A percentile compares a stretch with the other conserved stretches of the same genome.
Conservation (phyloP, 2,113 vertebrate species). For the Colaptes auratus region DNA sequence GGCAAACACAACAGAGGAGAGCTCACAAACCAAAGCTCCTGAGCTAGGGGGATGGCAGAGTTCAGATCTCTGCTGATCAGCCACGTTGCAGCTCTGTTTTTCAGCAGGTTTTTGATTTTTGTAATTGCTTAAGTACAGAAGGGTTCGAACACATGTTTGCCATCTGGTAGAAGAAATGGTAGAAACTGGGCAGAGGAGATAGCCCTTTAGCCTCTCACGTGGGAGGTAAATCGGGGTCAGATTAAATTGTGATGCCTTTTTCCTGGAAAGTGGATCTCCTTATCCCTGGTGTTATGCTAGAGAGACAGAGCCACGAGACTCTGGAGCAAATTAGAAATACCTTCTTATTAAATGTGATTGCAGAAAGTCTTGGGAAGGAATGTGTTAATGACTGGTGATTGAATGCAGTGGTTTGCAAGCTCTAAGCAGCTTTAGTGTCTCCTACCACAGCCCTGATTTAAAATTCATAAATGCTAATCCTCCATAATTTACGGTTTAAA, state of each 20-base stretch:
- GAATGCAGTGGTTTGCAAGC: slow-evolving; percentile 93
- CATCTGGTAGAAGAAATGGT: background rate
- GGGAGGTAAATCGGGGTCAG: slow-evolving; percentile 18
- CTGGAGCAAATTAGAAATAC: slow-evolving; percentile 24
- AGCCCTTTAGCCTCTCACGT: background rate
- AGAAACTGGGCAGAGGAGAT: background rate
- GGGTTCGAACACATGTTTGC: background rate
- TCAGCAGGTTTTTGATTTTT: slow-evolving; percentile 35
- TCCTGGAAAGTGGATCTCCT: background rate
- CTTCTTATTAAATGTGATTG: slow-evolving; percentile 27
- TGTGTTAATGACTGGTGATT: slow-evolving; percentile 87
- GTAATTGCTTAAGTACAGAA: background rate
- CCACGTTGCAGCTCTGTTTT: background rate
- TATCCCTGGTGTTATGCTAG: background rate
- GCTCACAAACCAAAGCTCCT: slow-evolving; percentile 48
- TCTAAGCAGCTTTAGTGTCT: slow-evolving; percentile 99
- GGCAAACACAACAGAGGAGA: slow-evolving; percentile 69
- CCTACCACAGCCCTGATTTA: slow-evolving; percentile 99
- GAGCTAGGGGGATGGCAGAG: background rate
- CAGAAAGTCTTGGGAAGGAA: slow-evolving; percentile 76
- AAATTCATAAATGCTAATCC: slow-evolving; percentile 99
- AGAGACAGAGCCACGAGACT: background rate
- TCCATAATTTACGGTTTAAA: slow-evolving; percentile 99
- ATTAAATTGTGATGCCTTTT: slow-evolving; percentile 6
- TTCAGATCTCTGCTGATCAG: slow-evolving; percentile 46